Base-by-base conservation (phyloP, 2,888 invertebrate genomes). In the Heliconius aoede region DNA sequence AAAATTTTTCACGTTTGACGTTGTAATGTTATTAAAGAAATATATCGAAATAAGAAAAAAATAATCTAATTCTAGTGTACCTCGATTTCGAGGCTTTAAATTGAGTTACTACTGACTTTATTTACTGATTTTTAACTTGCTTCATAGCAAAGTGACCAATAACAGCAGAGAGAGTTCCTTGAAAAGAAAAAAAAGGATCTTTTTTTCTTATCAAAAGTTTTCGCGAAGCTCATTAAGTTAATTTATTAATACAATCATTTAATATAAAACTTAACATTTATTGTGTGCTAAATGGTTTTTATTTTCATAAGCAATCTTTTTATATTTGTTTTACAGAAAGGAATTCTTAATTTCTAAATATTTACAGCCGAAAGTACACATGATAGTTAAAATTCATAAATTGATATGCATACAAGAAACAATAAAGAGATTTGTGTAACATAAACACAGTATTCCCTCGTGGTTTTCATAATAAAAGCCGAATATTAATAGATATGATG, bases 401-500 rank as follows among this genome's bases (percentile, higher is more conserved):
- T n/a, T n/a, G 21, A 13, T 64, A 64, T 64, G 13, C n/a, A 9
- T 55, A 51, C 21, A 69, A 69, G 30, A 55, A 30, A 69, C 18
- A 30, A 51, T 30, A 55, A 55, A 28, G 55, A n/a, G 3, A n/a
- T 51, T 30, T 69, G 21, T 46, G 55, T n/a, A 30, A 69, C n/a
- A 46, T 69, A 69, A 68, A 68, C 68, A 65, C 24, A 51, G n/a
- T 18, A 68, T 51, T 30, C 28, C 46, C 46, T n/a, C 65, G 51
- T 9, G 28, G 51, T 68, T 68, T 28, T 30, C 51, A 28, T 13
- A 68, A 71, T 32, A 32, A 28, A 58, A 72, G 58, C 58, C 9
- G 13, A 71, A 60, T 60, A 72, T 60, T 72, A 60, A 36, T 32
- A 72, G 60, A 36, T 32, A 72, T 72, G 72, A 72, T 60, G 60